These are phyloP conservation scores for Drosophila testacea DNA, from an alignment of 2,888 invertebrate genomes.

Conservation along the genomic window DNA sequence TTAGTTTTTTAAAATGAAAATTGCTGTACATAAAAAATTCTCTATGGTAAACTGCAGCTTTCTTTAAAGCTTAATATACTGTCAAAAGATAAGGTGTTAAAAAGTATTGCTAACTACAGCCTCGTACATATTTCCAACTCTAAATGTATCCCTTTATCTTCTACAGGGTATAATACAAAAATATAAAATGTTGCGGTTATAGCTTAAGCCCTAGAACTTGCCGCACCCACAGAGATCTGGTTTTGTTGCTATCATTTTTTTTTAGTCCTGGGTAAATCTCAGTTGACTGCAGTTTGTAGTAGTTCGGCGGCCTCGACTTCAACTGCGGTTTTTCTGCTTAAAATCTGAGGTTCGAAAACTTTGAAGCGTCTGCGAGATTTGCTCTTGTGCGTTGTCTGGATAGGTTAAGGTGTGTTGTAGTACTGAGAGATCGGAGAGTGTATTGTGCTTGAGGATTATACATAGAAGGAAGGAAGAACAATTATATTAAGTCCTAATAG, in stretches of 20 bases:
- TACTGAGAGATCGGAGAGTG: constrained; percentile 8
- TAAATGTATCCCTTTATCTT: rapidly evolving
- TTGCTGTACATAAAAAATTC: too few relatives aligned
- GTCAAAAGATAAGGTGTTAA: too few relatives aligned
- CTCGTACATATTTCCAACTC: too few relatives aligned
- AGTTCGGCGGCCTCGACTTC: constrained; percentile 38
- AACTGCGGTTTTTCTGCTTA: constrained; percentile 64
- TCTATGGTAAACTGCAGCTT: too few relatives aligned
- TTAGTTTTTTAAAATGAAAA: too few relatives aligned
- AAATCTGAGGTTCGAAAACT: constrained; percentile 48
- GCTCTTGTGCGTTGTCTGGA: constrained; percentile 3
- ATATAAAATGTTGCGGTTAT: constrained; percentile 38
- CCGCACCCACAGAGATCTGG: constrained; percentile 18
- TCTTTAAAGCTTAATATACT: too few relatives aligned
- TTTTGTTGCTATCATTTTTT: neutral
- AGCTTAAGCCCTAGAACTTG: constrained; percentile 12
- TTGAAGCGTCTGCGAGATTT: constrained; percentile 31
- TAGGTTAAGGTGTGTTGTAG: constrained; percentile 30
- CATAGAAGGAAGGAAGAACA: constrained; percentile 39
- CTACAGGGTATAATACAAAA: constrained; percentile 26
- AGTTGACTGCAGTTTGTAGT: constrained; percentile 50
- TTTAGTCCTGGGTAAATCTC: constrained; percentile 34
- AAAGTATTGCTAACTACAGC: too few relatives aligned
- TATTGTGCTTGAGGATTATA: neutral
- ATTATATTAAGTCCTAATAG: constrained; percentile 48